These are phyloP conservation scores for Cynopterus brachyotis DNA, from an alignment of 2,113 vertebrate genomes.

Conservation along the genomic window DNA sequence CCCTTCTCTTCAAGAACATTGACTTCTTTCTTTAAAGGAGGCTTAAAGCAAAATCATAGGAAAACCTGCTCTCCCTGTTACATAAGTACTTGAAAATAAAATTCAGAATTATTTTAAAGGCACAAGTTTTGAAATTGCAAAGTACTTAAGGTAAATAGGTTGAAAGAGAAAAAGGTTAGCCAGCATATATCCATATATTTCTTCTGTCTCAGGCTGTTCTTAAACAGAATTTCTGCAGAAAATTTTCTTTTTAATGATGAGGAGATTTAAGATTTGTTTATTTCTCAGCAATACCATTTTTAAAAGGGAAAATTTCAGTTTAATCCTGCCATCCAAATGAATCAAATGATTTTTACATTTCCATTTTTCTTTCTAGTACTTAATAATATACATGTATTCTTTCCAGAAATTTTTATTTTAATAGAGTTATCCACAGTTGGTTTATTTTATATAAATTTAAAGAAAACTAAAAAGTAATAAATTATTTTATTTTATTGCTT, in stretches of 20 bases:
- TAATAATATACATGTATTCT: neutral
- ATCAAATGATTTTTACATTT: neutral
- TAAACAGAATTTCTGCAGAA: neutral
- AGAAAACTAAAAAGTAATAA: slow-evolving; percentile 22
- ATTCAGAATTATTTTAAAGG: slow-evolving; percentile 10
- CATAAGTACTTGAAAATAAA: slow-evolving; percentile 28
- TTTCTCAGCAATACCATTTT: slow-evolving; percentile 35
- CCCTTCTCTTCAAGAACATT: slow-evolving; percentile 20
- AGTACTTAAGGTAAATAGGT: neutral
- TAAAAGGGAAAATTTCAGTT: neutral
- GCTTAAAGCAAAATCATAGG: slow-evolving; percentile 32
- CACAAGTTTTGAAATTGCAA: neutral
- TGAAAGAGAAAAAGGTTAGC: slow-evolving; percentile 28
- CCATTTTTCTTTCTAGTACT: neutral
- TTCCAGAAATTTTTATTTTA: neutral
- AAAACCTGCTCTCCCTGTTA: neutral
- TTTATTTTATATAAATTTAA: slow-evolving; percentile 20
- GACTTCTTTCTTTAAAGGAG: neutral
- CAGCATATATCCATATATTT: neutral
- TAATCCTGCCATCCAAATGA: slow-evolving; percentile 18
- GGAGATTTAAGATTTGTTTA: slow-evolving; percentile 8
- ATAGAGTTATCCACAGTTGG: neutral
- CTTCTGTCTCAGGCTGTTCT: neutral
- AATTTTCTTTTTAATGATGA: neutral
- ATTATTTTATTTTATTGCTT: slow-evolving; percentile 15